phyloP scores from a whole-genome alignment of 1,140 invertebrate genomes.

The Meteorus sp. region DNA sequence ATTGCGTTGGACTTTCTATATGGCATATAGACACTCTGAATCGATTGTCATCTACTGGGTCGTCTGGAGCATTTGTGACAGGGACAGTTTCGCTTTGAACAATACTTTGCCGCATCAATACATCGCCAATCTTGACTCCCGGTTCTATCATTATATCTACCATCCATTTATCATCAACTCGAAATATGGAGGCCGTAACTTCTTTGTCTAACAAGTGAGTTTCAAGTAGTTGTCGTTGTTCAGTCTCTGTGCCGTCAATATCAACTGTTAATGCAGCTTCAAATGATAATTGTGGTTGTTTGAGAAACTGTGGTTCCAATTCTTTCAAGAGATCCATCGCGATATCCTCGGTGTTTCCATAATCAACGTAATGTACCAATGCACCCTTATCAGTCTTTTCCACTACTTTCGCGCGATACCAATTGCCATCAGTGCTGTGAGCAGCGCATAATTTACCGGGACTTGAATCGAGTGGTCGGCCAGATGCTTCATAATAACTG shows the following conservation, averaged over 20 bases:
- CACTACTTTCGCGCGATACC: conserved; percentile 49
- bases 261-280: conserved; percentile 51
- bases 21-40: conserved; percentile 42
- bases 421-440: conserved; percentile 65
- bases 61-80: conserved; percentile 14
- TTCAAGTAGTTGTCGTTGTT: conserved; percentile 41
- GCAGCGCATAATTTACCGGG: conserved; percentile 63
- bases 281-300: conserved; percentile 59
- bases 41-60: conserved; percentile 33
- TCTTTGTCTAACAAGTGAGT: conserved; percentile 34
- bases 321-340: conserved; percentile 29
- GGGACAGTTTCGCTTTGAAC: background rate
- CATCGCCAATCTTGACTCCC: conserved; percentile 44
- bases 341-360: conserved; percentile 58
- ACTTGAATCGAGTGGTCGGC: conserved; percentile 41
- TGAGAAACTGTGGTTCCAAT: conserved; percentile 62
- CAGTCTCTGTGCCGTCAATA: conserved; percentile 42
- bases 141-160: conserved; percentile 38
- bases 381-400: conserved; percentile 24
- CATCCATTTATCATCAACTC: conserved; percentile 46
- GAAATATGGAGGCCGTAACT: conserved; percentile 43
- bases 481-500: conserved; percentile 61
- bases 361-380: conserved; percentile 59
- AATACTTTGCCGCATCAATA: conserved; percentile 27
- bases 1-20: conserved; percentile 43